Base-by-base conservation (phyloP, 2,113 vertebrate species). In the Siniperca chuatsi region DNA sequence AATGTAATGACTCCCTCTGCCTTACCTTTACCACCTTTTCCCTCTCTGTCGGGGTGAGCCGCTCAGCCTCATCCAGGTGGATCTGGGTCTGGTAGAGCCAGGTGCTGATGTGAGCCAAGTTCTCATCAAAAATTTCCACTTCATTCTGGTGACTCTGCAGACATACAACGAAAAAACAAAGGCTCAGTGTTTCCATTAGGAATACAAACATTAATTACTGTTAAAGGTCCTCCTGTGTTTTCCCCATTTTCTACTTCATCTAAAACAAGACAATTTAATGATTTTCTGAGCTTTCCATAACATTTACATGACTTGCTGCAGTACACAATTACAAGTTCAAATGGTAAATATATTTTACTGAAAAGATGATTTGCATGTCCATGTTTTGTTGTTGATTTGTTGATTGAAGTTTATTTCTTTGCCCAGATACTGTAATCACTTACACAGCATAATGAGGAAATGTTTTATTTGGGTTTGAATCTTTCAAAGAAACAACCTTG, bases 71-170 rank as follows among this genome's bases (percentile, higher is more conserved):
- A 84, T 99, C 98, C 91, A 99, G 83, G 23, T 97, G 96, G 55
- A 99, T 97, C 96, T 99, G 97, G 4, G 98, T 98, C 94, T 99
- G 98, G 93, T 99, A 99, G 21, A 99, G 96, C 98, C 98, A 99
- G 58, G 98, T 99, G 93, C 98, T 99, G 95, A 99, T 98, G 94
- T 99, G 98, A 81, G 98, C 98, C 89, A 99, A 95, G 86, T 98
- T 98, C 89, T 98, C 98, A 13, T 99, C 98, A 86, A 99, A 98
- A 61, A 98, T 97, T 91, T 99, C 98, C 93, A 99, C 94, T 89
- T 99, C 98, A 40, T 96, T 97, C 92, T 97, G 97, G 87, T 99
- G 98, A 92, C 95, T 97, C 98, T 99, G 83, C 37, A 79, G 82
- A n/a, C 83, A 72, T 20, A n/a, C 25, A 3, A 35, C 2, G 42